A percentile compares a stretch with the other conserved stretches of the same genome.
phyloP scores from a whole-genome alignment of 1,140 invertebrate species.

The Pemphigus obesinymphae region DNA sequence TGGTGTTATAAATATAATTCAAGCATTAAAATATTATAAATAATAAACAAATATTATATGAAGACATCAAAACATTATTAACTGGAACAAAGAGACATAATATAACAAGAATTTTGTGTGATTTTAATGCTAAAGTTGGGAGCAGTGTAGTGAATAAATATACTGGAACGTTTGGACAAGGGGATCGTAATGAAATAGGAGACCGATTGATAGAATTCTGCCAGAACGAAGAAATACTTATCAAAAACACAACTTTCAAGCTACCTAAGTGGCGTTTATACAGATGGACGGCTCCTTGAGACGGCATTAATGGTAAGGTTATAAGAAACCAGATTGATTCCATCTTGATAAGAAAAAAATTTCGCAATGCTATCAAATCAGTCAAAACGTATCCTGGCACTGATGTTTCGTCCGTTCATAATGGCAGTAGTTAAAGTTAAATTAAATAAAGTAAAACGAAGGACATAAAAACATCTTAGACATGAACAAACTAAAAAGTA shows the following conservation, averaged over 20 bases:
- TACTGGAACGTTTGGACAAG: constrained; percentile 46
- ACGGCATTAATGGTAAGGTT: constrained; percentile 45
- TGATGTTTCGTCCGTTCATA: constrained; percentile 48
- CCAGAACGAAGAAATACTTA: constrained; percentile 47
- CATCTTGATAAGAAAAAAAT: constrained; percentile 48
- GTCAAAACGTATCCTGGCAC: constrained; percentile 46
- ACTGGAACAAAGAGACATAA: constrained; percentile 42
- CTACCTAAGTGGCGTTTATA: constrained; percentile 48
- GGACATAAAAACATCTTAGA: background rate
- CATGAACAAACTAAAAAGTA: constrained; percentile 19
- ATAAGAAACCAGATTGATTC: constrained; percentile 51
- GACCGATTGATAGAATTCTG: too few relatives aligned
- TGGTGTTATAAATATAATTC: constrained; percentile 47
- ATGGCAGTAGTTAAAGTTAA: constrained; percentile 41
- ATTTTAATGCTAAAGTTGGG: constrained; percentile 48
- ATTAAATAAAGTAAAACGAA: background rate
- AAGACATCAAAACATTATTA: constrained; percentile 33
- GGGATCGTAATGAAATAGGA: constrained; percentile 47
- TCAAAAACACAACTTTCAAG: constrained; percentile 49
- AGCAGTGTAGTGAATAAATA: constrained; percentile 23
- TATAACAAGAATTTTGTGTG: constrained; percentile 45
- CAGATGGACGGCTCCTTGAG: too few relatives aligned
- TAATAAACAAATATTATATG: constrained; percentile 46
- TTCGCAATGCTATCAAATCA: too few relatives aligned
- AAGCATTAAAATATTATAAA: constrained; percentile 46